Base-by-base conservation (phyloP, 2,888 invertebrate genomes). In the Unio delphinus region DNA sequence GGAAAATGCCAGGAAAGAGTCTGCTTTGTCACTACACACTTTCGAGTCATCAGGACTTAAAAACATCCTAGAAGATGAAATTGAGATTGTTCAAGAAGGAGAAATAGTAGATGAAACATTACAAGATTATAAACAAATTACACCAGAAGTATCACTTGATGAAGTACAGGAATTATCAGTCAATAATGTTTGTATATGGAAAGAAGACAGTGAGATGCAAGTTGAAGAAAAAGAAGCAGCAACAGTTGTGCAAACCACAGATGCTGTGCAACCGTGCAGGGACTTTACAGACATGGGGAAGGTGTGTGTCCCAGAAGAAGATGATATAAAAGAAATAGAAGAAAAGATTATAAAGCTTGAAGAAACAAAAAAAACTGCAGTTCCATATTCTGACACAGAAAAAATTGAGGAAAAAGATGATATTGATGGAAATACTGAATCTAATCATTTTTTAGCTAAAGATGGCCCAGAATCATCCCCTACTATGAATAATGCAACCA, bases 101-200 rank as follows among this genome's bases (percentile, higher is more conserved):
- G 30, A 56, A 20, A 60, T 63, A 18, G 18, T n/a, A 56, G 60
- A 11, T n/a, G 63, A 64, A 26, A 45, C 15, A 0, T 45, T 45
- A 15, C 30, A 34, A 55, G 55, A 15, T 45, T n/a, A 34, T 59
- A 26, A 60, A 55, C 34, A 64, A 59, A 23, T 58, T 34, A 55
- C 58, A 15, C 80, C 78, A n/a, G 80, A 80, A 70, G 78, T 78
- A 59, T 78, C 75, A 58, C 80, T 73, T 30, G 76, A 75, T 64
- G 70, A 72, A 17, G 69, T 71, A n/a, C 59, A 69, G 56, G 73
- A 69, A 69, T 76, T 76, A 58, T 56, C 57, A 8, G 59, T 73
- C 61, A 68, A 58, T 23, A 68, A 58, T 23, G 80, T 80, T 66
- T 74, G 95, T 69, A 95, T 95, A 83, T 94, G 74, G 23, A 65